Percentiles rank a stretch among this genome's conserved stretches.
Evolutionary conservation across 2,113 vertebrate species (phyloP).

Genomic region (Picathartes gymnocephalus): DNA sequence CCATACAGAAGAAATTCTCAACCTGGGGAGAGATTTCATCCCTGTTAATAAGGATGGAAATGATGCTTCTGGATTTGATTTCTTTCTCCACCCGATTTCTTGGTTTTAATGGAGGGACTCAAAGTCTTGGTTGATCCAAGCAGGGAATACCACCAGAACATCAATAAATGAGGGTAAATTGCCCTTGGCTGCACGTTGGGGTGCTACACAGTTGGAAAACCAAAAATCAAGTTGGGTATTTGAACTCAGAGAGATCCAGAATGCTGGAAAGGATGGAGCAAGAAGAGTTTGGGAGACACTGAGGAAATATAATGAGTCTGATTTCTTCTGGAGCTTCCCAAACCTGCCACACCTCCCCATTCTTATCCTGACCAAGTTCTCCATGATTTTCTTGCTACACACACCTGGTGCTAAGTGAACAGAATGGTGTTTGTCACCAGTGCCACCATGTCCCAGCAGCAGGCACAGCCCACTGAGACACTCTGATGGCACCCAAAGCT

Average conservation of each 20-base stretch:
- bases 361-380: neutral
- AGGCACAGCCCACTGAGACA: neutral
- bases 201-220: neutral
- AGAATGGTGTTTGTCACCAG: neutral
- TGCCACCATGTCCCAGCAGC: neutral
- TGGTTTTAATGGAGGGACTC: neutral
- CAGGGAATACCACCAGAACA: accelerated
- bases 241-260: neutral
- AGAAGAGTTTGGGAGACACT: neutral
- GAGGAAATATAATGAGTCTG: neutral
- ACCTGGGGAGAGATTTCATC: slow-evolving; percentile 77
- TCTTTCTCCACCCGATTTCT: neutral
- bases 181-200: neutral
- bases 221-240: neutral
- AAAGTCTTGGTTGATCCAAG: neutral
- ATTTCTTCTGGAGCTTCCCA: neutral
- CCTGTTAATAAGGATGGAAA: neutral
- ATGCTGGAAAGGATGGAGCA: neutral
- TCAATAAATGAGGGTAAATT: neutral
- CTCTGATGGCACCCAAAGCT: neutral
- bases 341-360: neutral
- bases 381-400: neutral
- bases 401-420: neutral
- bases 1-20: slow-evolving; percentile 99
- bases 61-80: neutral